These are phyloP conservation scores for Fopius arisanus DNA, from an alignment of 1,140 invertebrate genomes.

Conservation along the genomic window DNA sequence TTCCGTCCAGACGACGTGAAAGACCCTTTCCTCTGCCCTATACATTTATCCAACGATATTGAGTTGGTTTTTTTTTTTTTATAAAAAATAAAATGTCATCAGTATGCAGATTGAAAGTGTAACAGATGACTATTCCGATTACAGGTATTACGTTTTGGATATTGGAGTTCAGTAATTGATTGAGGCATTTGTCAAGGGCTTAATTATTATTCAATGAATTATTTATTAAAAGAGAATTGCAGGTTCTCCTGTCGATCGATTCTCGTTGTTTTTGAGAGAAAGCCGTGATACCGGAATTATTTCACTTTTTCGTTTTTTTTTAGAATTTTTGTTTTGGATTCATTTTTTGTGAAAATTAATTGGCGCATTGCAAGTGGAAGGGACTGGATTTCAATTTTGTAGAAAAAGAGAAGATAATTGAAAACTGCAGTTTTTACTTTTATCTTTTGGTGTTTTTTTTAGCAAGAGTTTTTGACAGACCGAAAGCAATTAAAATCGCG, in stretches of 20 bases:
- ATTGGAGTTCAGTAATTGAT: background rate
- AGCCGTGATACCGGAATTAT: background rate
- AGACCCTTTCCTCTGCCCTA: background rate
- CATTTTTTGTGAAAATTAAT: background rate
- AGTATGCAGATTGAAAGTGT: constrained; percentile 2
- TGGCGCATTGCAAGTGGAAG: background rate
- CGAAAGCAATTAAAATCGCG: background rate
- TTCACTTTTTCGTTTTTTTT: background rate
- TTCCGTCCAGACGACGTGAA: background rate
- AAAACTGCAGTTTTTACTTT: background rate
- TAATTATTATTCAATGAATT: constrained; percentile 10
- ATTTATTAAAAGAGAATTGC: background rate
- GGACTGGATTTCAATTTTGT: background rate
- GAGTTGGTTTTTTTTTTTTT: background rate
- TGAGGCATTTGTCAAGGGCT: background rate
- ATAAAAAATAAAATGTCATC: background rate
- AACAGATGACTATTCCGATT: constrained; percentile 4
- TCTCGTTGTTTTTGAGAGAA: background rate
- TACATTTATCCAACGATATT: background rate
- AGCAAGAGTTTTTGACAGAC: background rate
- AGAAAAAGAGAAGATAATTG: background rate
- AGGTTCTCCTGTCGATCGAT: background rate
- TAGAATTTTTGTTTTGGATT: background rate
- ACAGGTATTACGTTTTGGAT: background rate
- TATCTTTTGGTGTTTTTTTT: background rate